phyloP scores from a whole-genome alignment of 2,888 invertebrate species.

The Syritta pipiens region DNA sequence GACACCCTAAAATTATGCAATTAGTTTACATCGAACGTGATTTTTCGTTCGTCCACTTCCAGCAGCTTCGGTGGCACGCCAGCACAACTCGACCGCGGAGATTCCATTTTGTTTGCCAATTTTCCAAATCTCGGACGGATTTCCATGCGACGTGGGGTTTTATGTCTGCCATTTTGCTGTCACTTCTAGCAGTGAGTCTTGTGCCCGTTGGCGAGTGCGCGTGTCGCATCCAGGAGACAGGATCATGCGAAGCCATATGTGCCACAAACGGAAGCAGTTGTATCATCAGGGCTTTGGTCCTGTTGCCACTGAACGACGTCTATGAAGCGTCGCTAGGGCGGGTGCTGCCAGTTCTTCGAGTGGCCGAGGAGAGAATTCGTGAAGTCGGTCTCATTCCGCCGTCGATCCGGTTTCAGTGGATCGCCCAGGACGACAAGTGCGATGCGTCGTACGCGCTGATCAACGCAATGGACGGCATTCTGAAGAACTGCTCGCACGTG shows the following conservation, averaged over 20 bases:
- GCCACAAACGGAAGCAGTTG: conserved; percentile 77
- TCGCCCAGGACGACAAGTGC: conserved; percentile 86
- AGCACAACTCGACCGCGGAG: not conserved
- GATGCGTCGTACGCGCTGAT: conserved; percentile 87
- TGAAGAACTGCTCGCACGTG: conserved; percentile 86
- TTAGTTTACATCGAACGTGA: conserved; percentile 34
- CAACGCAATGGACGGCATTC: conserved; percentile 86
- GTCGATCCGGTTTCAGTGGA: conserved; percentile 82
- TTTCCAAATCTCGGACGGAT: conserved; percentile 15
- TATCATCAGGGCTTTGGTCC: conserved; percentile 83
- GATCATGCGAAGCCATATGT: conserved; percentile 76
- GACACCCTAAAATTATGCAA: too few species aligned
- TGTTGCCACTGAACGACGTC: conserved; percentile 83
- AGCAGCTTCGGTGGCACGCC: not conserved
- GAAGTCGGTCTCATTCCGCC: conserved; percentile 81
- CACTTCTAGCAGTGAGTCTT: conserved; percentile 16
- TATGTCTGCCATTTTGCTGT: conserved; percentile 20
- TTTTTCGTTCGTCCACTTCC: conserved; percentile 21
- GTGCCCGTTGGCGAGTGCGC: conserved; percentile 40
- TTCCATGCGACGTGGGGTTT: conserved; percentile 12
- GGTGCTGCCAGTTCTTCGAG: conserved; percentile 83
- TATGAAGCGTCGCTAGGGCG: conserved; percentile 82
- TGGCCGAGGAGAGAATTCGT: conserved; percentile 82
- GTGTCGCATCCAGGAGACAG: conserved; percentile 74
- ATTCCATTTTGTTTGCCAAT: conserved; percentile 31